phyloP scores from a whole-genome alignment of 1,140 invertebrate species.

The Ips typographus region DNA sequence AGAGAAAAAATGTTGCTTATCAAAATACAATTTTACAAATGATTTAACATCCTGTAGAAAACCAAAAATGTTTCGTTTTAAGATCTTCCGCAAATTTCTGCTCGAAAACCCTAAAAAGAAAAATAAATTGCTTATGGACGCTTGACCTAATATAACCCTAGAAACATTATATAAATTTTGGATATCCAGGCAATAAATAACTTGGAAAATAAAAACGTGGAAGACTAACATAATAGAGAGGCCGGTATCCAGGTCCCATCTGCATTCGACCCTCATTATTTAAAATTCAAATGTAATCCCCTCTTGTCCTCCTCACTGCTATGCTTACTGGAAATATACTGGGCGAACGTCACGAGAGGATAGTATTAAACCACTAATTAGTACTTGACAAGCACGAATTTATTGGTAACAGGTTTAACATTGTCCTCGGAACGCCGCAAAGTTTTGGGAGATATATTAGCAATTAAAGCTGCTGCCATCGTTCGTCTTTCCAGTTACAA shows the following conservation, averaged over 20 bases:
- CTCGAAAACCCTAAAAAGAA: not conserved
- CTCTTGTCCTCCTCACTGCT: not conserved
- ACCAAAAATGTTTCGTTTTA: too few species aligned
- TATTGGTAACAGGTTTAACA: slow-evolving; percentile 35
- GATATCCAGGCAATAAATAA: not conserved
- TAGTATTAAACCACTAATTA: slow-evolving; percentile 34
- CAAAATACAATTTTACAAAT: too few species aligned
- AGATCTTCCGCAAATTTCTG: too few species aligned
- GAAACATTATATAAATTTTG: not conserved
- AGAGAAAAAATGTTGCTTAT: too few species aligned
- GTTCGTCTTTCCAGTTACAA: slow-evolving; percentile 21
- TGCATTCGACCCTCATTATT: slow-evolving; percentile 16
- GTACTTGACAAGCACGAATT: slow-evolving; percentile 33
- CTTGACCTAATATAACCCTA: not conserved
- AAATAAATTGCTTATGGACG: not conserved
- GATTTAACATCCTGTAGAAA: too few species aligned
- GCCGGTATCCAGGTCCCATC: slow-evolving; percentile 8
- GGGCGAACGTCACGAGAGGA: slow-evolving; percentile 26
- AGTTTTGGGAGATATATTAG: slow-evolving; percentile 28
- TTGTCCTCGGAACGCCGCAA: slow-evolving; percentile 33
- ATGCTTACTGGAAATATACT: slow-evolving; percentile 27
- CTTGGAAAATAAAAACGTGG: not conserved
- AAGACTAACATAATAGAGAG: slow-evolving; percentile 5
- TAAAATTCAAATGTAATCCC: slow-evolving; percentile 24
- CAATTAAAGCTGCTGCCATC: slow-evolving; percentile 26